Evolutionary conservation across 2,888 invertebrate species (phyloP).

Genomic region (Colostygia pectinataria): DNA sequence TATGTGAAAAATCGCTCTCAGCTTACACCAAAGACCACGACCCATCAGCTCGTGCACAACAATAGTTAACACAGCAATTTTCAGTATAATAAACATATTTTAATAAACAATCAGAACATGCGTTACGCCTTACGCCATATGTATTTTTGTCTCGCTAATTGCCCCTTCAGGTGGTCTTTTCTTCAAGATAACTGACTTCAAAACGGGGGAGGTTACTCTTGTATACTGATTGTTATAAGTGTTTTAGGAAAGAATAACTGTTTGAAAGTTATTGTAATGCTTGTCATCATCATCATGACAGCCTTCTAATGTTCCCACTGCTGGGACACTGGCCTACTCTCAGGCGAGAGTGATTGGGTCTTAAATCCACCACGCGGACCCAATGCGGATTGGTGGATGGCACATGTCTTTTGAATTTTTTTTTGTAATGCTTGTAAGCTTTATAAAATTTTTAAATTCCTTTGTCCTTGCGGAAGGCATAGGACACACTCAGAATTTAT

Average conservation of each 20-base stretch:
- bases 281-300: no score
- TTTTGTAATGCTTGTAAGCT: no score
- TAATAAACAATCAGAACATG: conserved; percentile 51
- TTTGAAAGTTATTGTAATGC: background rate
- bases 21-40: conserved; percentile 18
- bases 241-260: background rate
- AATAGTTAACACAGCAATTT: conserved; percentile 63
- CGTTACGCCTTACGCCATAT: conserved; percentile 60
- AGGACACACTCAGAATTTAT: no score
- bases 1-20: no score
- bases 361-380: no score
- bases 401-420: no score
- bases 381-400: no score
- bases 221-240: background rate
- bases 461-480: no score
- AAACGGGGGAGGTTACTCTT: conserved; percentile 3
- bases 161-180: conserved; percentile 44
- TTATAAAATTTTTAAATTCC: no score
- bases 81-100: conserved; percentile 48
- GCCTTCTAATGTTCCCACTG: no score
- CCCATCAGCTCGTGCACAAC: conserved; percentile 39
- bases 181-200: conserved; percentile 8
- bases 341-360: no score
- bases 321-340: no score
- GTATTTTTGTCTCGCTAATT: conserved; percentile 60